phyloP scores from a whole-genome alignment of 2,113 vertebrate species.

The Pardalotus punctatus region DNA sequence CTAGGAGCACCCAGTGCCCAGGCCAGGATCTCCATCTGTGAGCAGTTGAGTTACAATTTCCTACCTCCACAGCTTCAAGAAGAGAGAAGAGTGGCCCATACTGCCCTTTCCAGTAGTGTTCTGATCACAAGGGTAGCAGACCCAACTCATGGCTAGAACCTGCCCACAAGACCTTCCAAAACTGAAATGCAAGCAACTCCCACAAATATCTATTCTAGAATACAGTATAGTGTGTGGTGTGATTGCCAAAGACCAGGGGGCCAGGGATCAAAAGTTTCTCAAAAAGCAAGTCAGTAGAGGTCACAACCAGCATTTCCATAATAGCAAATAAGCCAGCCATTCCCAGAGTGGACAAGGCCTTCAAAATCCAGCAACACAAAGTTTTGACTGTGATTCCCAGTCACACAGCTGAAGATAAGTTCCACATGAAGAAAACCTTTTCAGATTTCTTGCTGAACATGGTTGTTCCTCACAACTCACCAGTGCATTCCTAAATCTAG shows the following conservation, averaged over 20 bases:
- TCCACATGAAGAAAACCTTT: background rate
- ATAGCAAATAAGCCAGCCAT: background rate
- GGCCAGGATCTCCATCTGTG: background rate
- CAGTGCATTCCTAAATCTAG: background rate
- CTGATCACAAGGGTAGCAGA: background rate
- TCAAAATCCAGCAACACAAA: background rate
- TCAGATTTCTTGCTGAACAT: background rate
- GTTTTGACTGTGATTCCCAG: background rate
- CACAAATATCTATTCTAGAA: background rate
- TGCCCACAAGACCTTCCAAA: background rate
- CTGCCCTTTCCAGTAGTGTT: background rate
- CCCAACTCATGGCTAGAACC: background rate
- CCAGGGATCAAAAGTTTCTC: background rate
- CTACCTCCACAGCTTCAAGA: background rate
- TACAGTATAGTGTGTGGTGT: accelerated
- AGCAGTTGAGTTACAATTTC: background rate
- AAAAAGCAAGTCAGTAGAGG: background rate
- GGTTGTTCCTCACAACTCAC: background rate
- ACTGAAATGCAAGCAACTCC: background rate
- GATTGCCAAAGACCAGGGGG: background rate
- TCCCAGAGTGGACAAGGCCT: background rate
- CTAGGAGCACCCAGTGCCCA: background rate
- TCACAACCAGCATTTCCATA: background rate
- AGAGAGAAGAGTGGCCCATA: background rate
- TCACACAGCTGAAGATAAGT: background rate